These are phyloP conservation scores for Cossypha polioptera DNA, from an alignment of 2,797 vertebrate species.

Conservation along the genomic window DNA sequence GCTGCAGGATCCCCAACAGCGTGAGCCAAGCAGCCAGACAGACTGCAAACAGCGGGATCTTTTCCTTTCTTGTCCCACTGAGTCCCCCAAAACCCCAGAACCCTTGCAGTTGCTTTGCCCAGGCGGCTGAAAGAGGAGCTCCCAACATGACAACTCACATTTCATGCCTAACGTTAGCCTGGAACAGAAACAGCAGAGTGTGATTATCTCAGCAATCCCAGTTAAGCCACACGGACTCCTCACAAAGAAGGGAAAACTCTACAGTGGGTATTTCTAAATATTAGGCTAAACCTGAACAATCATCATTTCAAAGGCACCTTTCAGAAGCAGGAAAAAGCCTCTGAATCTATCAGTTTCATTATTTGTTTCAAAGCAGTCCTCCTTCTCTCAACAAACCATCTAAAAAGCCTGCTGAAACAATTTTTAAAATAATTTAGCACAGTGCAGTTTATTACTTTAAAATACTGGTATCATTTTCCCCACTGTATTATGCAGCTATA, in stretches of 20 bases:
- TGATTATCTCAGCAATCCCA: conserved; percentile 55
- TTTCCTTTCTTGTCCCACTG: neutral
- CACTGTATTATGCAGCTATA: conserved; percentile 28
- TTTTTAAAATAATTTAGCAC: neutral
- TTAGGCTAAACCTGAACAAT: conserved; percentile 42
- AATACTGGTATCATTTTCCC: neutral
- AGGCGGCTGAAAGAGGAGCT: neutral
- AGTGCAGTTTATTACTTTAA: conserved; percentile 2
- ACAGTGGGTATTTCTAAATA: conserved; percentile 53
- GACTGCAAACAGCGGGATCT: accelerated
- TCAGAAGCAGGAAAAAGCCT: neutral
- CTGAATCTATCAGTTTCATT: neutral
- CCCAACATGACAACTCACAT: conserved; percentile 8
- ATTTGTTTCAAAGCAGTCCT: conserved; percentile 1
- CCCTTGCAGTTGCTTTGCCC: neutral
- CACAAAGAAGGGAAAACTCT: conserved; percentile 58
- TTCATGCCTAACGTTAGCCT: conserved; percentile 2
- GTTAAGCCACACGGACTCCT: conserved; percentile 1
- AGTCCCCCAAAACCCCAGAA: neutral
- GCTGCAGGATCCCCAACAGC: neutral
- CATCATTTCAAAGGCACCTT: conserved; percentile 42
- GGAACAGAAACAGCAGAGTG: conserved; percentile 6
- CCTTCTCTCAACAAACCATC: neutral
- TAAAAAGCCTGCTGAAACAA: neutral
- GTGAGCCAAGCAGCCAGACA: neutral